Evolutionary conservation across 2,888 invertebrate genomes (phyloP).

Genomic region (Mythimna vitellina): DNA sequence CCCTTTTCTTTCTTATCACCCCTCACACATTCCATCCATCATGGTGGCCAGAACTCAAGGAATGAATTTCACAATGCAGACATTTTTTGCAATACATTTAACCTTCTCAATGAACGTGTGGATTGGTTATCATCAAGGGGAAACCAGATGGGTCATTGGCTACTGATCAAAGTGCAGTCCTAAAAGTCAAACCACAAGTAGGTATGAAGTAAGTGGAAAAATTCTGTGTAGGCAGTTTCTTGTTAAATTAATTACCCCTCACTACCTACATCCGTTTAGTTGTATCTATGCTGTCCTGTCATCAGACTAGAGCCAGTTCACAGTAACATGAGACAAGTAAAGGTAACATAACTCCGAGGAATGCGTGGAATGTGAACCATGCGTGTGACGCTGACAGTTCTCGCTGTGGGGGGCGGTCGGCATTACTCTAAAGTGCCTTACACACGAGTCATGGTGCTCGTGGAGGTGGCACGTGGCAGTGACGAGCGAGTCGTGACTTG

Average conservation of each 20-base stretch:
- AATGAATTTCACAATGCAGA: background rate
- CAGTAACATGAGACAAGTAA: constrained; percentile 33
- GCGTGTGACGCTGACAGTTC: constrained; percentile 48
- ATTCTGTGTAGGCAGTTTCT: background rate
- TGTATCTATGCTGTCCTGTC: constrained; percentile 13
- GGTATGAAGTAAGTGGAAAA: constrained; percentile 11
- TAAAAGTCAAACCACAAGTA: background rate
- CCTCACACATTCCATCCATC: no score
- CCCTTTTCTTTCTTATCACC: no score
- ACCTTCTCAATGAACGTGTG: background rate
- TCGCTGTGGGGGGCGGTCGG: constrained; percentile 62
- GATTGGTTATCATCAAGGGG: background rate
- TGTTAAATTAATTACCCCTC: constrained; percentile 50
- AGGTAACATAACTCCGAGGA: constrained; percentile 39
- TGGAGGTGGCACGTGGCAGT: constrained; percentile 45
- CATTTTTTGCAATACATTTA: background rate
- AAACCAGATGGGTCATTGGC: constrained; percentile 6
- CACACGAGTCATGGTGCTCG: constrained; percentile 33
- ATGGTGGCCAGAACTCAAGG: background rate
- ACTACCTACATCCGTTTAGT: constrained; percentile 34
- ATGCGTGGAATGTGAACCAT: constrained; percentile 58
- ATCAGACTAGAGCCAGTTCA: constrained; percentile 33
- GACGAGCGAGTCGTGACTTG: constrained; percentile 43
- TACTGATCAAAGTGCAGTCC: background rate
- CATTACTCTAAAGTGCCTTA: constrained; percentile 50